Conservation (phyloP, 2,797 vertebrate genomes). For the Chiroxiphia lanceolata region DNA sequence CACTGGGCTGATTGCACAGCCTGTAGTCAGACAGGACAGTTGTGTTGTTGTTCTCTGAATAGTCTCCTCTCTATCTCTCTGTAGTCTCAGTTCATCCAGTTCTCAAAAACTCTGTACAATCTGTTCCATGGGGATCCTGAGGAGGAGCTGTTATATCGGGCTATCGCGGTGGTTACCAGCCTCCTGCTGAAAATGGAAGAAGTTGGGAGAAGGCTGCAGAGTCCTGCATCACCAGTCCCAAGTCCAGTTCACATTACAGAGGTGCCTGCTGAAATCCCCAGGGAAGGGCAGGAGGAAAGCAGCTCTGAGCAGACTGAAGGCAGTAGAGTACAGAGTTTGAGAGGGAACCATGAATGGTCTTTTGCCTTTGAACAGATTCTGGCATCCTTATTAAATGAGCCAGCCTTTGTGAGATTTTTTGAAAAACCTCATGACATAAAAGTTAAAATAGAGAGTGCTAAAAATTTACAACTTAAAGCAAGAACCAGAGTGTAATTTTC, state of each 20-base stretch:
- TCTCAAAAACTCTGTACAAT: constrained; percentile 96
- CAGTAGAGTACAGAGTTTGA: neutral
- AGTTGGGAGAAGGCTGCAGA: constrained; percentile 87
- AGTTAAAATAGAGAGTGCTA: constrained; percentile 81
- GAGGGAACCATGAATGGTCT: constrained; percentile 85
- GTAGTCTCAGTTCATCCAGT: constrained; percentile 95
- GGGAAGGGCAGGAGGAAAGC: constrained; percentile 14
- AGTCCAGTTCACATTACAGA: neutral
- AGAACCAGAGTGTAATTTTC: constrained; percentile 68
- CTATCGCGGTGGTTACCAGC: constrained; percentile 91
- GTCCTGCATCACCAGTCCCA: constrained; percentile 50
- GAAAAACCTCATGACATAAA: constrained; percentile 86
- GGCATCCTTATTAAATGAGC: constrained; percentile 94
- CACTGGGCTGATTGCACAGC: neutral
- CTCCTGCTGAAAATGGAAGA: constrained; percentile 96
- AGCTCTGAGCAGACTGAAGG: neutral
- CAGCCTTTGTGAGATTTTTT: constrained; percentile 89
- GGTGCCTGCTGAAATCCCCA: neutral
- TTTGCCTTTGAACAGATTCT: constrained; percentile 98
- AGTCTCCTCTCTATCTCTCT: constrained; percentile 27
- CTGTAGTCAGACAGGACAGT: neutral
- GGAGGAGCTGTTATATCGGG: constrained; percentile 90
- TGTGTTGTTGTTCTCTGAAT: neutral
- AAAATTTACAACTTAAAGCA: constrained; percentile 83
- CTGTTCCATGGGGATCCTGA: constrained; percentile 92